A percentile compares a stretch with the other conserved stretches of the same genome.
phyloP scores from a whole-genome alignment of 2,113 vertebrate species.

The Nycticryphes semicollaris region DNA sequence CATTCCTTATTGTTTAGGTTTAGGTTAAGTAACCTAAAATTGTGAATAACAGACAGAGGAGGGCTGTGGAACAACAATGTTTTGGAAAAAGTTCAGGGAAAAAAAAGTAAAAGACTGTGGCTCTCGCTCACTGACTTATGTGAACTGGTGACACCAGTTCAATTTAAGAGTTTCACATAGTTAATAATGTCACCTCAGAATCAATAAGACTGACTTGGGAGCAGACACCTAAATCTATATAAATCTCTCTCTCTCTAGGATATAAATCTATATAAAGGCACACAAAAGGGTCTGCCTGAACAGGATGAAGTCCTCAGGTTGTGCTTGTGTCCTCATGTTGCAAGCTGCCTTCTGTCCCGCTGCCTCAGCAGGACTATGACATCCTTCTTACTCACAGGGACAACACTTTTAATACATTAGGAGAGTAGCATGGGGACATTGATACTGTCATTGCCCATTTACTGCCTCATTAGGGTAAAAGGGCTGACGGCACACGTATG shows the following conservation, averaged over 20 bases:
- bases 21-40: background rate
- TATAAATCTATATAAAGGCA: background rate
- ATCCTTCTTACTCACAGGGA: background rate
- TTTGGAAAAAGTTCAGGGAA: background rate
- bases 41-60: background rate
- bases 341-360: background rate
- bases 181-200: background rate
- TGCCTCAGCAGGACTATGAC: background rate
- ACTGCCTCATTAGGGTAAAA: background rate
- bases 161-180: background rate
- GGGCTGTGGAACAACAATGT: background rate
- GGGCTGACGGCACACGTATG: background rate
- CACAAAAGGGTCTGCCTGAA: background rate
- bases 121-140: background rate
- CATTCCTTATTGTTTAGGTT: background rate
- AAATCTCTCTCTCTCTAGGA: background rate
- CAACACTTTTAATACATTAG: background rate
- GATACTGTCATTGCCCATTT: background rate
- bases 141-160: background rate
- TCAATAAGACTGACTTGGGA: background rate
- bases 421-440: background rate
- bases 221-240: background rate
- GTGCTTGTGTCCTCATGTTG: background rate
- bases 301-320: background rate
- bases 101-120: background rate